Conservation (phyloP, 2,888 invertebrate species). For the Macrophya annulata region DNA sequence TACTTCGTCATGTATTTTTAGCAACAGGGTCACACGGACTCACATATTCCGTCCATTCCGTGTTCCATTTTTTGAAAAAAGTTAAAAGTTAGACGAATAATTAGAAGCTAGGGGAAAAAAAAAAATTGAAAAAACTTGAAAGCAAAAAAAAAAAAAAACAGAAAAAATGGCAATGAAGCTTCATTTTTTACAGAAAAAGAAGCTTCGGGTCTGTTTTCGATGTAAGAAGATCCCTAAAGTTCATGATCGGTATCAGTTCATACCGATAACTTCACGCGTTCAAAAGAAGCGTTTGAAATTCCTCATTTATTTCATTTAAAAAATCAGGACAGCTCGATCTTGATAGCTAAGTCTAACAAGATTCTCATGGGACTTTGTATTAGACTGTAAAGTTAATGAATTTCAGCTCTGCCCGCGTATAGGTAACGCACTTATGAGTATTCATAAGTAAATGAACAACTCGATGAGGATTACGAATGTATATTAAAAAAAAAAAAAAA, state of each 20-base stretch:
- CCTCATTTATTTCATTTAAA: neutral
- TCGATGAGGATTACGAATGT: neutral
- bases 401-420: too few species aligned
- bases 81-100: neutral
- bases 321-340: neutral
- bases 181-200: neutral
- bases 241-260: neutral
- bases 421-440: neutral
- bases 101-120: neutral
- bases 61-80: neutral
- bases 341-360: neutral
- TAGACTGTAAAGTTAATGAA: too few species aligned
- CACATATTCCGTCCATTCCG: neutral
- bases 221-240: neutral
- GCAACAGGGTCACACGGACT: slow-evolving; percentile 73
- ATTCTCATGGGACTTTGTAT: neutral
- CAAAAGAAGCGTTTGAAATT: neutral
- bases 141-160: neutral
- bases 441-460: neutral
- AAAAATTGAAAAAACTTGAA: neutral
- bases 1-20: slow-evolving; percentile 74
- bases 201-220: neutral
- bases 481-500: neutral
- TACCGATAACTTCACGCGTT: neutral
- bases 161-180: neutral